Evolutionary conservation across 2,113 vertebrate species (phyloP).

Genomic region (Origma solitaria): DNA sequence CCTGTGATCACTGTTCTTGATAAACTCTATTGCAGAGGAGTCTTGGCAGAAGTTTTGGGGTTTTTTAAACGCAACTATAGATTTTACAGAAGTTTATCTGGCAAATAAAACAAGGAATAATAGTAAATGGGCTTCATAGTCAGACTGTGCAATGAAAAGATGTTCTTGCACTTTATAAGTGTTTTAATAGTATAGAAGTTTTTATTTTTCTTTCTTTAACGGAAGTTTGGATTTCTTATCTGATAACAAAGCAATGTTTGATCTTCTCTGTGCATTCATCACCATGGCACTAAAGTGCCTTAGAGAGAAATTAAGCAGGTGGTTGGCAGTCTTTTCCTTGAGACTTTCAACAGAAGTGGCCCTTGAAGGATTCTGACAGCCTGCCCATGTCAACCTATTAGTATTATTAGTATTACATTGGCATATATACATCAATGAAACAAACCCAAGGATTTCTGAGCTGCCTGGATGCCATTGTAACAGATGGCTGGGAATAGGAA

Average conservation of each 20-base stretch:
- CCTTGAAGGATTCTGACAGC: neutral
- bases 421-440: neutral
- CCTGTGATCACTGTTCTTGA: neutral
- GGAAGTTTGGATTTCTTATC: neutral
- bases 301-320: neutral
- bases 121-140: neutral
- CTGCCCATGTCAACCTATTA: neutral
- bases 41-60: neutral
- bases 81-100: neutral
- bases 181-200: neutral
- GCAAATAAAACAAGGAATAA: neutral
- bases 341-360: neutral
- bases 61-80: neutral
- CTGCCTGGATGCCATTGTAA: neutral
- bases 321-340: neutral
- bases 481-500: conserved; percentile 11
- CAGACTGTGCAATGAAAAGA: neutral
- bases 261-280: neutral
- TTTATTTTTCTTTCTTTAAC: neutral
- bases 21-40: neutral
- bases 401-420: neutral
- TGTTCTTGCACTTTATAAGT: neutral
- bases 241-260: neutral
- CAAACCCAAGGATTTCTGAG: neutral
- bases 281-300: neutral